Base-by-base conservation (phyloP, 2,888 invertebrate species). In the Choristoneura rosaceana region DNA sequence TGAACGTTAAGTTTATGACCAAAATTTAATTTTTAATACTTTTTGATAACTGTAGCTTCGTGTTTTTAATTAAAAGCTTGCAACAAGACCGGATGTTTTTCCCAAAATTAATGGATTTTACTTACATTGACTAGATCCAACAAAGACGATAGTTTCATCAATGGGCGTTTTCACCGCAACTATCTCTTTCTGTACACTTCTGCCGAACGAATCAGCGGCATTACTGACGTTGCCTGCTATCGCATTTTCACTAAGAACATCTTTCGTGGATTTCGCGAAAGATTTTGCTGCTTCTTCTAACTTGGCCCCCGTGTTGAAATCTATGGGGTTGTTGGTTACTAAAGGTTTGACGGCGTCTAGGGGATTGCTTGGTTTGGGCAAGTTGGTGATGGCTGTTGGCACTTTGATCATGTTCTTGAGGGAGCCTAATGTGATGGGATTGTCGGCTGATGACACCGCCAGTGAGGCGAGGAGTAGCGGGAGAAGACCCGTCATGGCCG, bases 61-160 rank as follows among this genome's bases (percentile, higher is more conserved):
- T 25, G 25, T 25, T 25, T 25, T 25, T 25, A 25, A 25, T 25
- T 25, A 25, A 25, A 25, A 25, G 25, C 25, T 25, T 25, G 25
- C 2, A 25, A 25, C 25, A 25, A 25, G 2, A 25, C 1, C 25
- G 2, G 2, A 25, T 25, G 25, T 25, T 25, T 25, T 25, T 25
- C 25, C 1, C 25, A 1, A 25, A 25, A 25, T 25, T 25, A 25
- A 2, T 43, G 9, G 9, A 38, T 43, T 43, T 9, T 47, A 80
- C 87, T 82, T 68, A 88, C 89, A 89, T 73, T 86, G 85, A 15
- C 81, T 81, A 1, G 85, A 85, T 0, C 85, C 87, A 1, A 85
- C 78, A 10, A 41, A 76, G 0, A 77, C 77, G 5, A 87, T 76
- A 4, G 84, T 79, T 67, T 84, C 82, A 14, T 84, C 86, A 0